Conservation (phyloP, 2,797 vertebrate species). For the Gadopsis bispinosus region DNA sequence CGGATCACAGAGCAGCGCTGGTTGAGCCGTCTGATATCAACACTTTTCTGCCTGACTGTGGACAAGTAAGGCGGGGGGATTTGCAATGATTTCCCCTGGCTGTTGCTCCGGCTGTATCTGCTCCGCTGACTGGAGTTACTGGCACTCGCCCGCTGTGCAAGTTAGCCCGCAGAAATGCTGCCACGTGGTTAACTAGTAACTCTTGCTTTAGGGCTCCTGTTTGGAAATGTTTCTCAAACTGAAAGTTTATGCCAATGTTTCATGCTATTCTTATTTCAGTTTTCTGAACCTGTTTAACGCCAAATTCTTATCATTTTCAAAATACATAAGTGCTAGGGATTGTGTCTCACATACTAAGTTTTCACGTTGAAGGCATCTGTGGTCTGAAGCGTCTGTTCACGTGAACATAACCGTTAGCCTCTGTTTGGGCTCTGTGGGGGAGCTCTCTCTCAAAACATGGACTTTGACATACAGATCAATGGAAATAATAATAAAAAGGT, state of each 20-base stretch:
- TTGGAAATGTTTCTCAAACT: background rate
- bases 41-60: slow-evolving; percentile 73
- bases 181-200: slow-evolving; percentile 47
- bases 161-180: slow-evolving; percentile 50
- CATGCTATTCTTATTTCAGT: background rate
- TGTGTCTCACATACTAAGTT: background rate
- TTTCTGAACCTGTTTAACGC: background rate
- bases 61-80: slow-evolving; percentile 67
- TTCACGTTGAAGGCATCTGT: background rate
- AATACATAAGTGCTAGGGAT: background rate
- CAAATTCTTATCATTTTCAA: background rate
- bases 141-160: slow-evolving; percentile 31
- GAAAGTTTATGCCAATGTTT: slow-evolving; percentile 10
- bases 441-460: slow-evolving; percentile 8
- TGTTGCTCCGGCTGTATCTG: slow-evolving; percentile 51
- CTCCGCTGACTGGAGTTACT: slow-evolving; percentile 56
- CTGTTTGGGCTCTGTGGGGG: slow-evolving; percentile 24
- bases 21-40: slow-evolving; percentile 76
- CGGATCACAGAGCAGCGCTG: slow-evolving; percentile 71
- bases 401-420: slow-evolving; percentile 12
- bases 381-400: background rate
- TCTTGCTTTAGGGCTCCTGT: slow-evolving; percentile 19
- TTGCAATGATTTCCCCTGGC: slow-evolving; percentile 74
- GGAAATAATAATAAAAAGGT: slow-evolving; percentile 24
- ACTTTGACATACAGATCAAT: slow-evolving; percentile 31